These are phyloP conservation scores for Andrena chrysosceles DNA, from an alignment of 2,888 invertebrate species.

Conservation along the genomic window DNA sequence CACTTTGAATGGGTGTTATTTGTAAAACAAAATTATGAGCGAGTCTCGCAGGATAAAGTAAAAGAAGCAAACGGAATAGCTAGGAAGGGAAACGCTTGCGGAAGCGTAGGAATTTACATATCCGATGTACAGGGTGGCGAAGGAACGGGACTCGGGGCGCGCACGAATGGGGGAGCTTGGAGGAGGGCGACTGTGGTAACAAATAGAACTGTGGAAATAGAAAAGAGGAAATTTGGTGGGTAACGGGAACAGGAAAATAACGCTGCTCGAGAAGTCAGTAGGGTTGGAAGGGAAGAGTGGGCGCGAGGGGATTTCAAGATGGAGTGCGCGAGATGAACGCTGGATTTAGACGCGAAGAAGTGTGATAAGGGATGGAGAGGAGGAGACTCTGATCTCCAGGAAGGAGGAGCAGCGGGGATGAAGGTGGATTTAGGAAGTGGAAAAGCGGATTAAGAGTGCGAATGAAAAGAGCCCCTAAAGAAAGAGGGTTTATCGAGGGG, in stretches of 20 bases:
- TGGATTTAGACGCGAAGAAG: background rate
- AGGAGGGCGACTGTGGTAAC: background rate
- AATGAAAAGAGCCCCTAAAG: background rate
- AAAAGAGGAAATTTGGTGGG: slow-evolving; percentile 3
- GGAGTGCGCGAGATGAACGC: no score
- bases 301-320: no score
- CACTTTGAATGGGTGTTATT: no score
- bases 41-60: no score
- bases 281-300: background rate
- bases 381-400: background rate
- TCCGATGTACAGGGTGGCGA: background rate
- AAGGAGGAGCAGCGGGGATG: background rate
- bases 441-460: background rate
- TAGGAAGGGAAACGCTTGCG: no score
- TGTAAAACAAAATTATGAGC: no score
- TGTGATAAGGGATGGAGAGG: background rate
- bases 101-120: background rate
- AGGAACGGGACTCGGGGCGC: background rate
- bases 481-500: background rate
- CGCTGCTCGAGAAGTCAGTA: background rate
- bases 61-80: no score
- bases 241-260: background rate
- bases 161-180: background rate
- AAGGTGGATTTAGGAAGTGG: background rate
- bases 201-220: background rate